These are phyloP conservation scores for Ellobium chinense DNA, from an alignment of 2,888 invertebrate genomes.

Conservation along the genomic window DNA sequence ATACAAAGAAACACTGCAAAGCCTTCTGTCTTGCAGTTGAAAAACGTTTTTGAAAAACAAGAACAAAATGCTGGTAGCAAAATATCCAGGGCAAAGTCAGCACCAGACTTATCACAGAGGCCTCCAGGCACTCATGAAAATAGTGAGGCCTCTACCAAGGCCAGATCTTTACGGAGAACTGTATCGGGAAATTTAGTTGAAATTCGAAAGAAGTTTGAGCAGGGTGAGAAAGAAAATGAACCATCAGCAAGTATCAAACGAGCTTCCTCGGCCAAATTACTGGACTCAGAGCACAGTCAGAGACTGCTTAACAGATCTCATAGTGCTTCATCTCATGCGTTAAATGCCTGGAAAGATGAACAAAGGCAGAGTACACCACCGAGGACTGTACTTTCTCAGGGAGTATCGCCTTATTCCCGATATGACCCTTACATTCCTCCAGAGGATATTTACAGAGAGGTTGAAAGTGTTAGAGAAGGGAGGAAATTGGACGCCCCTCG, in stretches of 20 bases:
- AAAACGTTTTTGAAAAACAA: conserved; percentile 41
- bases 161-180: conserved; percentile 51
- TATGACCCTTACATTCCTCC: conserved; percentile 63
- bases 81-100: conserved; percentile 56
- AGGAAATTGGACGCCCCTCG: conserved; percentile 52
- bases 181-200: conserved; percentile 59
- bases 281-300: neutral
- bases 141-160: conserved; percentile 6
- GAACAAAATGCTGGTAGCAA: neutral
- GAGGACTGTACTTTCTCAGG: neutral
- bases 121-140: conserved; percentile 27
- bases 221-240: neutral
- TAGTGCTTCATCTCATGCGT: conserved; percentile 6
- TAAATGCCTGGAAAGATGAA: conserved; percentile 17
- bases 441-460: conserved; percentile 63
- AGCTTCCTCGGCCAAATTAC: neutral
- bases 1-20: neutral
- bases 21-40: conserved; percentile 33
- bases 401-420: neutral
- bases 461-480: conserved; percentile 54
- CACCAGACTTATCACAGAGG: conserved; percentile 55
- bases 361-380: neutral
- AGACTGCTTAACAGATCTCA: neutral
- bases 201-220: conserved; percentile 43
- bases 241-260: neutral